Evolutionary conservation across 2,797 vertebrate genomes (phyloP).

Genomic region (Trachops cirrhosus): DNA sequence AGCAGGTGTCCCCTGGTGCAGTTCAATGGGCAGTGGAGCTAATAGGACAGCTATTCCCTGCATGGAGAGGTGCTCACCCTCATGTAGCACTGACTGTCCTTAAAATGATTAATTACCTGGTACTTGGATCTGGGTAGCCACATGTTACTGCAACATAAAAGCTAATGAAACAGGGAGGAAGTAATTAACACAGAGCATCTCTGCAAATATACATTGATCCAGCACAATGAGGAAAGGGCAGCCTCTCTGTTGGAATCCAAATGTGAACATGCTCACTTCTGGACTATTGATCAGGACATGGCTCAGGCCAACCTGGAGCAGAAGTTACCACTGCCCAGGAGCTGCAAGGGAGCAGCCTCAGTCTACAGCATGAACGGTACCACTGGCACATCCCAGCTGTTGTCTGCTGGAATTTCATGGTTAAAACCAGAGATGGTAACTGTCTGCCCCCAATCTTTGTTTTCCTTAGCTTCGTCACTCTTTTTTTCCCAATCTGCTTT

Average conservation of each 20-base stretch:
- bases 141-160: slow-evolving; percentile 65
- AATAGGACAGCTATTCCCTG: not conserved
- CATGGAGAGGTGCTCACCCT: not conserved
- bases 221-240: slow-evolving; percentile 21
- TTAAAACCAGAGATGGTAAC: not conserved
- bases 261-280: slow-evolving; percentile 20
- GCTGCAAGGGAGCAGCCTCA: not conserved
- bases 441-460: not conserved
- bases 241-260: slow-evolving; percentile 17
- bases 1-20: not conserved
- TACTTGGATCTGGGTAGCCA: slow-evolving; percentile 44
- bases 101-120: slow-evolving; percentile 61
- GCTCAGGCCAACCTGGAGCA: not conserved
- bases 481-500: not conserved
- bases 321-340: not conserved
- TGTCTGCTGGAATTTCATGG: not conserved
- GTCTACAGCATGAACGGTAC: not conserved
- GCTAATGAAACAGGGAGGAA: slow-evolving; percentile 69
- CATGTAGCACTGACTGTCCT: not conserved
- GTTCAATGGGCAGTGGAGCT: not conserved
- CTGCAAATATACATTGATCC: slow-evolving; percentile 67
- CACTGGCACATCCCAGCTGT: not conserved
- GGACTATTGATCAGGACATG: not conserved
- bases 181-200: slow-evolving; percentile 66
- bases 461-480: not conserved